Evolutionary conservation across 2,888 invertebrate genomes (phyloP), one percentile per base, ranked within the genome.

Genomic region (Cynaeus angustus): DNA sequence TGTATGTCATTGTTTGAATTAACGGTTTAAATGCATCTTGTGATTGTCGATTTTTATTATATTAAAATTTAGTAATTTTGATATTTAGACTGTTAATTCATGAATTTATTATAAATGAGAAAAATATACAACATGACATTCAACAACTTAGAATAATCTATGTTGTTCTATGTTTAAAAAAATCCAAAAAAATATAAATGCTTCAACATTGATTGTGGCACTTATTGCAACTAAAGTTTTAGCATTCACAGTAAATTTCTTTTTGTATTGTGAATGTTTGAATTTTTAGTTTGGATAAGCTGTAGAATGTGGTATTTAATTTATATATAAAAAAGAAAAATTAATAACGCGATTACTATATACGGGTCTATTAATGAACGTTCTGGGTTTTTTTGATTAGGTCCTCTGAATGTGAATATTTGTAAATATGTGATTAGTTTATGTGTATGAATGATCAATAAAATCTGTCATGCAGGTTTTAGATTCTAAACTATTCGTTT

Each of bases 361-460:
- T 84, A 84, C 84, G 84, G 83, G 83, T 84, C 83, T 83, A 77
- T 80, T 70, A 69, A 75, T 78, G 75, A 79, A 80, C 75, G 79
- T 83, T 82, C 79, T 82, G 81, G 81, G 78, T 80, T 81, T 80
- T n/a, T 33, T 78, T 75, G 77, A 81, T 80, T 82, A 83, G 82
- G 78, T 81, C 81, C 81, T 83, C 82, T 84, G 79, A 83, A 84
- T 84, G 84, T 84, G 84, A 83, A 84, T 84, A 84, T 81, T 82
- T 84, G 84, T 84, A 84, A 84, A 84, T 84, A 83, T 83, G 81
- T 83, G 82, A 83, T 81, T 83, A 83, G 84, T 81, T 80, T 82
- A 83, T 84, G 83, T 84, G 84, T 84, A 83, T 78, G 83, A 82
- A 83, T 83, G 82, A 83, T 82, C 76, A 80, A 83, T 83, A 83